Percentiles rank a stretch among this genome's conserved stretches.
These are phyloP conservation scores for Coendou prehensilis DNA, from an alignment of 2,797 vertebrate genomes.

Conservation along the genomic window DNA sequence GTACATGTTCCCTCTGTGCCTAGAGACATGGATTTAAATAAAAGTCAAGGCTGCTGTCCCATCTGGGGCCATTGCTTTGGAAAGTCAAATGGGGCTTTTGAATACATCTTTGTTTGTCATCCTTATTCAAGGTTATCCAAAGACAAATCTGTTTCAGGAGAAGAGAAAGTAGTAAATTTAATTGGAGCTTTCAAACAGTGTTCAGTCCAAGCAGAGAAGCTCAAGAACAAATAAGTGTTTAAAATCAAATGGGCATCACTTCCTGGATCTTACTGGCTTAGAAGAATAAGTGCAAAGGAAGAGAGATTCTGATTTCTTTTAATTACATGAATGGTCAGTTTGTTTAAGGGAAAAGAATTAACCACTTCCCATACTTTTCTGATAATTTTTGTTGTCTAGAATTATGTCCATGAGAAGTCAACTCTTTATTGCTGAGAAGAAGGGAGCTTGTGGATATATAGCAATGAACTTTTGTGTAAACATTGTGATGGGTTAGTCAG, in stretches of 20 bases:
- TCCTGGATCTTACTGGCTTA: conserved; percentile 49
- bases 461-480: background rate
- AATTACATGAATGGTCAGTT: conserved; percentile 41
- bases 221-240: conserved; percentile 66
- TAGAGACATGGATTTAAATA: conserved; percentile 70
- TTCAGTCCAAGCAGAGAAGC: conserved; percentile 61
- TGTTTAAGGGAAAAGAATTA: background rate
- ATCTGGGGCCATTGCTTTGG: conserved; percentile 53
- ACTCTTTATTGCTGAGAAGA: background rate
- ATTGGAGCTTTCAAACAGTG: conserved; percentile 69
- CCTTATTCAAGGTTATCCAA: conserved; percentile 79
- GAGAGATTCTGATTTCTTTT: background rate
- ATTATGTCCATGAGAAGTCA: conserved; percentile 17
- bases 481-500: background rate
- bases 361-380: conserved; percentile 7
- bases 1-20: conserved; percentile 65
- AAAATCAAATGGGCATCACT: conserved; percentile 10
- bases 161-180: conserved; percentile 75
- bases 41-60: conserved; percentile 63
- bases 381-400: conserved; percentile 16
- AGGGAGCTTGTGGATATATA: background rate
- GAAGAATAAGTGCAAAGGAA: conserved; percentile 26
- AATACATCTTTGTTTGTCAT: conserved; percentile 75
- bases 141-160: conserved; percentile 71
- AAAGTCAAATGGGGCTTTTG: conserved; percentile 69